Conservation (phyloP, 2,888 invertebrate species). For the Xiphydria camelus region DNA sequence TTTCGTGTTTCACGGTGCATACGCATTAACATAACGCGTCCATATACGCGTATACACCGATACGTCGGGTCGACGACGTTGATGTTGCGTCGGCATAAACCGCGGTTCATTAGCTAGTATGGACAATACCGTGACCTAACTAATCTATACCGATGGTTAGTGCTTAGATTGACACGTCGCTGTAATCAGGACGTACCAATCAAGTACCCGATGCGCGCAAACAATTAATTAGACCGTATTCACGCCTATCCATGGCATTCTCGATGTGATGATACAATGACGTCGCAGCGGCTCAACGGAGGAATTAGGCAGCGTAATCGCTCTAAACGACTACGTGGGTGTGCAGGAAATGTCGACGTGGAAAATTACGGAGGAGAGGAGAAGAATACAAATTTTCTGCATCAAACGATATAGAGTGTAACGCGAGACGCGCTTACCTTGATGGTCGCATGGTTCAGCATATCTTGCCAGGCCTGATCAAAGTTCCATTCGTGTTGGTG, state of each 20-base stretch:
- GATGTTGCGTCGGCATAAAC: neutral
- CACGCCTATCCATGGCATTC: too few species aligned
- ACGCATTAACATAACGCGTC: neutral
- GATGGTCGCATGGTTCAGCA: slow-evolving; percentile 93
- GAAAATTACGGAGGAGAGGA: too few species aligned
- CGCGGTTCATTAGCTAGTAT: neutral
- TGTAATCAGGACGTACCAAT: neutral
- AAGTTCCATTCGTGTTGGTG: slow-evolving; percentile 84
- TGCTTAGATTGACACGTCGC: neutral
- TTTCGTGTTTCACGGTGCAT: neutral
- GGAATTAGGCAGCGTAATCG: too few species aligned
- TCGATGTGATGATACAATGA: too few species aligned
- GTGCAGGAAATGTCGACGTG: too few species aligned
- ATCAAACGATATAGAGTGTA: too few species aligned
- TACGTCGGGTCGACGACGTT: neutral
- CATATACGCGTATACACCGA: too few species aligned
- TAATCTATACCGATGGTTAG: neutral
- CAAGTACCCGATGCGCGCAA: neutral
- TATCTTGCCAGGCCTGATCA: slow-evolving; percentile 97
- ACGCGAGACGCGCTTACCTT: too few species aligned
- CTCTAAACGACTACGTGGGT: too few species aligned
- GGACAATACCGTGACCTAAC: neutral
- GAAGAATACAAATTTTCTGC: too few species aligned
- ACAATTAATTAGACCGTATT: neutral
- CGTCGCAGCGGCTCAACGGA: too few species aligned